A percentile compares a stretch with the other conserved stretches of the same genome.
Evolutionary conservation across 2,888 invertebrate species (phyloP).

Genomic region (Anorthoa munda): DNA sequence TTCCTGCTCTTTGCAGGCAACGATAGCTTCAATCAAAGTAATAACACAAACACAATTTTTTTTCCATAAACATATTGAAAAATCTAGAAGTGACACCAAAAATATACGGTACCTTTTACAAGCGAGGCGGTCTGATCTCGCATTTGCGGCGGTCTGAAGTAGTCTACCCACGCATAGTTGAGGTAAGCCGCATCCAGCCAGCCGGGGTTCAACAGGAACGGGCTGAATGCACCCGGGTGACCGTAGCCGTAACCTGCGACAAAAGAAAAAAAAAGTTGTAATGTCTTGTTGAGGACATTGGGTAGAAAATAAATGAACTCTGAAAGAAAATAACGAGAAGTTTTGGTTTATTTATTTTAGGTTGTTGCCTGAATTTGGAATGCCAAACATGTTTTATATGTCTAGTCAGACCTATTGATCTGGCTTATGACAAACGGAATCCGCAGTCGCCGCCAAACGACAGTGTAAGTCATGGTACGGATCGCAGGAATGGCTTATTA

Average conservation of each 20-base stretch:
- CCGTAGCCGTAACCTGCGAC: conserved; percentile 95
- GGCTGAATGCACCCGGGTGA: conserved; percentile 94
- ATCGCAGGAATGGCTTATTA: conserved; percentile 70
- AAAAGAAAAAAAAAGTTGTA: conserved; percentile 66
- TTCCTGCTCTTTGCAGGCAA: conserved; percentile 8
- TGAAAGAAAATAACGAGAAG: background rate
- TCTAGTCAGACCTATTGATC: conserved; percentile 49
- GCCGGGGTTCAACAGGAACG: conserved; percentile 95
- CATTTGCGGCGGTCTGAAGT: conserved; percentile 91
- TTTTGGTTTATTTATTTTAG: background rate
- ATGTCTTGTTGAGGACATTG: conserved; percentile 18
- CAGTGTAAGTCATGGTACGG: conserved; percentile 32
- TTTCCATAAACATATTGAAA: conserved; percentile 7
- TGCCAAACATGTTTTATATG: conserved; percentile 34
- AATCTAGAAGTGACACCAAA: conserved; percentile 11
- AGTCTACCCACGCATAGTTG: conserved; percentile 94
- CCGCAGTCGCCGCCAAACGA: conserved; percentile 53
- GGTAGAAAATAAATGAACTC: background rate
- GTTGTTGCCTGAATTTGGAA: background rate
- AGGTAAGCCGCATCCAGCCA: conserved; percentile 97
- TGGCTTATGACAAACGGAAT: conserved; percentile 36
- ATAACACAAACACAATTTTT: background rate
- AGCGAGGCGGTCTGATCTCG: conserved; percentile 85
- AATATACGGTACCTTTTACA: conserved; percentile 90
- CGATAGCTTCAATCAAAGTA: conserved; percentile 7